Base-by-base conservation (phyloP, 2,888 invertebrate species). In the Theristus sp. region DNA sequence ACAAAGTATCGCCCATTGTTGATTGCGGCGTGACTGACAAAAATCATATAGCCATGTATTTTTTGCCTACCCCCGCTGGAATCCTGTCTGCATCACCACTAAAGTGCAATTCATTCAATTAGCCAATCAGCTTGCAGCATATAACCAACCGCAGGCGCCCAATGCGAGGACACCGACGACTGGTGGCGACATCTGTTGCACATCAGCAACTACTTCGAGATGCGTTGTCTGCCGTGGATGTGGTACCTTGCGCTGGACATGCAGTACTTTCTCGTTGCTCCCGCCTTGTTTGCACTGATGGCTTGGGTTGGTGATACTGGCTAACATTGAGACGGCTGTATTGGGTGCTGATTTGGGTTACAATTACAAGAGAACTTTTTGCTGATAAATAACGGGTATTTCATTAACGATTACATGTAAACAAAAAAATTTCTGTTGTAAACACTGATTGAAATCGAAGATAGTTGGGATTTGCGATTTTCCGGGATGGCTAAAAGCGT, bases 221-320 rank as follows among this genome's bases (percentile, higher is more conserved):
- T 65, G 1, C 59, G 53, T 1, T 68, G 68, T 60, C 64, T 68
- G 54, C 68, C 68, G 6, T 68, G 68, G 68, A 63, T 68, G 54
- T 68, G 68, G 68, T 65, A 67, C 30, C 62, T 68, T 47, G 62
- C 66, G 17, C 62, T 68, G 27, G 68, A 68, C 61, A 64, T 67
- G 57, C 68, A 68, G 55, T 62, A 67, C 10, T 67, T 66, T 54
- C 46, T 68, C 60, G 65, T 67, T 2, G 10, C 56, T 6, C 60
- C 60, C 17, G 20, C 56, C 17, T 27, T 60, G 24, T 31, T 60
- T 46, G 13, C 20, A 2, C 10, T 56, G 24, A 31, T 60, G 25
- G n/a, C 2, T 2, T 28, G 55, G 25, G 22, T 25, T 13, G 3
- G 20, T 55, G n/a, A 10, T 10, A 10, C 22, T 10, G 27, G 25